Evolutionary conservation across 2,888 invertebrate species (phyloP).

Genomic region (Clanis bilineata): DNA sequence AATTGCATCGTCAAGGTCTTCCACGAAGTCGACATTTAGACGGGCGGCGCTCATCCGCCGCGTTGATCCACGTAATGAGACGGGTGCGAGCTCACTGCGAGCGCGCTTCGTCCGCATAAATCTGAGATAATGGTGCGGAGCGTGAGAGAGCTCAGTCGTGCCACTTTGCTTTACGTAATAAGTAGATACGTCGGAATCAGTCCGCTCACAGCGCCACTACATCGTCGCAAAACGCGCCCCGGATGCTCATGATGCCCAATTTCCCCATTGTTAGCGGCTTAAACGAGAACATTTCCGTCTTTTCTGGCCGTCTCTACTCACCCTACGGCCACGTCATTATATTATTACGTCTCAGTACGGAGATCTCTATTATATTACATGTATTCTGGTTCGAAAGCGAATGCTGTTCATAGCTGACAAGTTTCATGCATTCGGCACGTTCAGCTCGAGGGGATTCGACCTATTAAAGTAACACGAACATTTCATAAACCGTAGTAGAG

Average conservation of each 20-base stretch:
- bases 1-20: slow-evolving; percentile 68
- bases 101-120: slow-evolving; percentile 66
- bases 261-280: slow-evolving; percentile 37
- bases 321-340: slow-evolving; percentile 8
- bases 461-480: slow-evolving; percentile 47
- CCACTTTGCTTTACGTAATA: slow-evolving; percentile 71
- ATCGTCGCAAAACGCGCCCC: slow-evolving; percentile 45
- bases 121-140: slow-evolving; percentile 67
- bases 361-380: slow-evolving; percentile 6
- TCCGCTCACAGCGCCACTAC: slow-evolving; percentile 23
- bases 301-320: slow-evolving; percentile 11
- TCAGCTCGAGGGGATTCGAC: slow-evolving; percentile 45
- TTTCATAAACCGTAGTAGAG: slow-evolving; percentile 27
- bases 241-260: slow-evolving; percentile 54
- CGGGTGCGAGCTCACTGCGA: slow-evolving; percentile 66
- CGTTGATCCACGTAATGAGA: slow-evolving; percentile 72
- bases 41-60: slow-evolving; percentile 53
- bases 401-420: slow-evolving; percentile 43
- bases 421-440: slow-evolving; percentile 52
- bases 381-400: slow-evolving; percentile 15
- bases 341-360: slow-evolving; percentile 9
- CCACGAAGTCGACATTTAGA: slow-evolving; percentile 72
- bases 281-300: slow-evolving; percentile 15
- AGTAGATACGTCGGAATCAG: slow-evolving; percentile 62
- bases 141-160: slow-evolving; percentile 75